Conservation (phyloP, 2,113 vertebrate species). For the Pangasianodon gigas region DNA sequence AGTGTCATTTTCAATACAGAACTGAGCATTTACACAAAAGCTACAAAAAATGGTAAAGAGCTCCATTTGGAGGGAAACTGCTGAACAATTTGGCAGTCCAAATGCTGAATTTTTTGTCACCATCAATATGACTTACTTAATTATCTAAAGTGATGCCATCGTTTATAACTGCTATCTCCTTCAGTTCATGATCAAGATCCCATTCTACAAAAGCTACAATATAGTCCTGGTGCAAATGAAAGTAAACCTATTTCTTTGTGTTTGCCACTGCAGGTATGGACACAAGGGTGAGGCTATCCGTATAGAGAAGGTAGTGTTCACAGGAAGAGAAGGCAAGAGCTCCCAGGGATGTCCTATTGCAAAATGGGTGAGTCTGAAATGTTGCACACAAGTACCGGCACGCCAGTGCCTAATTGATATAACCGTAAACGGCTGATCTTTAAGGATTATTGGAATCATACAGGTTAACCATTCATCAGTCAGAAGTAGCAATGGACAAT, state of each 20-base stretch:
- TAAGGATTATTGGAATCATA: background rate
- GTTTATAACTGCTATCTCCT: background rate
- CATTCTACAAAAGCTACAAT: background rate
- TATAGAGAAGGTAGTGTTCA: constrained; percentile 95
- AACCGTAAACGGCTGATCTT: background rate
- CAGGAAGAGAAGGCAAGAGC: constrained; percentile 94
- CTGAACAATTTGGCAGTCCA: background rate
- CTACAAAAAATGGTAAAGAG: background rate
- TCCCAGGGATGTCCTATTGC: constrained; percentile 96
- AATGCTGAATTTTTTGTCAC: background rate
- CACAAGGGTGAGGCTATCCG: constrained; percentile 93
- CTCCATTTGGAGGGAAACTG: background rate
- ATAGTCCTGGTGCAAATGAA: too few relatives aligned
- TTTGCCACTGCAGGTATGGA: constrained; percentile 79
- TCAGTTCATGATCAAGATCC: background rate
- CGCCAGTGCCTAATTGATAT: background rate
- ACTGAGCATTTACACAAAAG: background rate
- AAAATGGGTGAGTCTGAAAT: constrained; percentile 89
- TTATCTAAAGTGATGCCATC: background rate
- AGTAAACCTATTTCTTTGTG: background rate
- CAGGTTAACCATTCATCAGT: background rate
- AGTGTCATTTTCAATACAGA: background rate
- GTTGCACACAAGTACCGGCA: background rate
- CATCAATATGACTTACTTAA: background rate
- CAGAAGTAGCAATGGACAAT: background rate